These are phyloP conservation scores for Tyria jacobaeae DNA, from an alignment of 2,888 invertebrate genomes.

Conservation along the genomic window DNA sequence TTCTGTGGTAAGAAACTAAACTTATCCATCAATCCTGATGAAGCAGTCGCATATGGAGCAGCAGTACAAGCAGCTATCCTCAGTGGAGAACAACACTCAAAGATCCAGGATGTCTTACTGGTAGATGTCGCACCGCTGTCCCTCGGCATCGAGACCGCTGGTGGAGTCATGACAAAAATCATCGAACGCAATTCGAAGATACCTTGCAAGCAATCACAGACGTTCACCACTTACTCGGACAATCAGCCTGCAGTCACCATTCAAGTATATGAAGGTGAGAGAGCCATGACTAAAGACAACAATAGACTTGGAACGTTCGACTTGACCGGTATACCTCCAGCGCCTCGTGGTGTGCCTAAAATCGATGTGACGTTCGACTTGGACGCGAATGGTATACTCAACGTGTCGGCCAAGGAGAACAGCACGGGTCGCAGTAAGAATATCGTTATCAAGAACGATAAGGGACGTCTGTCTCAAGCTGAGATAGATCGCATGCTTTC, in stretches of 20 bases:
- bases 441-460: slow-evolving; percentile 17
- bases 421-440: slow-evolving; percentile 12
- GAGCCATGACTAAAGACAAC: slow-evolving; percentile 17
- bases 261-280: slow-evolving; percentile 14
- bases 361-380: slow-evolving; percentile 16
- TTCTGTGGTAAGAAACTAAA: slow-evolving; percentile 15
- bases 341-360: slow-evolving; percentile 11
- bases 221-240: slow-evolving; percentile 14
- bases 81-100: slow-evolving; percentile 14
- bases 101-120: slow-evolving; percentile 14
- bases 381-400: slow-evolving; percentile 14
- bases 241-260: slow-evolving; percentile 16
- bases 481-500: slow-evolving; percentile 16
- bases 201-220: slow-evolving; percentile 15
- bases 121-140: slow-evolving; percentile 14
- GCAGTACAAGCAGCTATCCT: slow-evolving; percentile 14
- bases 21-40: slow-evolving; percentile 15
- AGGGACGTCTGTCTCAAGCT: slow-evolving; percentile 13
- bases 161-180: slow-evolving; percentile 17
- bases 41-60: slow-evolving; percentile 14
- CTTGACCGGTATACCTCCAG: slow-evolving; percentile 15
- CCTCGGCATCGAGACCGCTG: slow-evolving; percentile 14
- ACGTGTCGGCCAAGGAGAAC: slow-evolving; percentile 17
- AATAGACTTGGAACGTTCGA: slow-evolving; percentile 13
- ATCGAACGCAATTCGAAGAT: too few species aligned